Evolutionary conservation across 2,888 invertebrate genomes (phyloP).

Genomic region (Caenorhabditis uteleia): DNA sequence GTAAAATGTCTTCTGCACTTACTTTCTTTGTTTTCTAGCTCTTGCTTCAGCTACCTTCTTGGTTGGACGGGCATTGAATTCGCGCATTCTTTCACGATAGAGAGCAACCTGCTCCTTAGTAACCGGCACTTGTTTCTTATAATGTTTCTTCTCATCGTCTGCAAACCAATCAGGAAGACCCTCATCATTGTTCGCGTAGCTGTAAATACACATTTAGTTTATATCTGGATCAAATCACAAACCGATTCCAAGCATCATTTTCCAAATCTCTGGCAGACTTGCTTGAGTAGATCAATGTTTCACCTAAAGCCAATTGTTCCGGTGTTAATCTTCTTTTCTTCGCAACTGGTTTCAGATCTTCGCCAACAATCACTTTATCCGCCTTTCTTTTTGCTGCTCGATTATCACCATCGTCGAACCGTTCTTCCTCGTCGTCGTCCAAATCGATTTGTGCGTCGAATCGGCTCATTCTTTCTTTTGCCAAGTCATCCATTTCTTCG

Average conservation of each 20-base stretch:
- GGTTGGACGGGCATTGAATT: conserved; percentile 90
- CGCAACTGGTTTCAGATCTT: conserved; percentile 44
- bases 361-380: conserved; percentile 46
- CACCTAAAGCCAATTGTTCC: conserved; percentile 89
- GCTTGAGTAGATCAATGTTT: conserved; percentile 86
- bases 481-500: conserved; percentile 36
- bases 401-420: conserved; percentile 30
- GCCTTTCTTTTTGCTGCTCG: conserved; percentile 46
- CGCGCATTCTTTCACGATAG: conserved; percentile 79
- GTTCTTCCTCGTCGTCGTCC: conserved; percentile 44
- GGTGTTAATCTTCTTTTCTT: conserved; percentile 77
- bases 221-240: neutral
- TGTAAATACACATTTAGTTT: conserved; percentile 38
- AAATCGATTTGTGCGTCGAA: conserved; percentile 49
- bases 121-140: conserved; percentile 83
- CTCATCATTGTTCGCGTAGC: conserved; percentile 87
- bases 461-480: conserved; percentile 30
- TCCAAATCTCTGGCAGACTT: conserved; percentile 83
- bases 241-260: conserved; percentile 66
- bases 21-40: conserved; percentile 88
- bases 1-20: neutral
- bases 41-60: conserved; percentile 98
- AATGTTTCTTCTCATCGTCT: conserved; percentile 89
- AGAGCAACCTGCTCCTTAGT: conserved; percentile 77
- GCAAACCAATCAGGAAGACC: conserved; percentile 94